Evolutionary conservation across 2,888 invertebrate species (phyloP).

Genomic region (Chydorus sphaericus): DNA sequence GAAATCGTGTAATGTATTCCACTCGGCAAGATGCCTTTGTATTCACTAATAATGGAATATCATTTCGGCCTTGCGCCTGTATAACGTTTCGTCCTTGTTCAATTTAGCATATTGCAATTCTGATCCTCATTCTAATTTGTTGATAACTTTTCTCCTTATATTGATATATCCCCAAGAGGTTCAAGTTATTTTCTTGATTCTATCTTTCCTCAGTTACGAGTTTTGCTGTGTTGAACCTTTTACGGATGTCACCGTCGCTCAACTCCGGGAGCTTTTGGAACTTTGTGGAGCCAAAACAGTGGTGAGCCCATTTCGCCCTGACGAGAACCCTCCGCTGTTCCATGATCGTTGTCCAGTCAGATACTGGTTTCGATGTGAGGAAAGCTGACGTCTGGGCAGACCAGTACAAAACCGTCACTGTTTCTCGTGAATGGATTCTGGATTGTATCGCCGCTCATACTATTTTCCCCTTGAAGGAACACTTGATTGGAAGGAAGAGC

Average conservation of each 20-base stretch:
- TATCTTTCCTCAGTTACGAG: conserved; percentile 13
- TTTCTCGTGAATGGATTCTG: conserved; percentile 18
- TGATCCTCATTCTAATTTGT: too few relatives aligned
- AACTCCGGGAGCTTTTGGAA: conserved; percentile 16
- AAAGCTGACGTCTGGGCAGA: conserved; percentile 3
- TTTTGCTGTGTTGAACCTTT: conserved; percentile 18
- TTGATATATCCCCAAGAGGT: too few relatives aligned
- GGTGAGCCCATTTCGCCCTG: conserved; percentile 3
- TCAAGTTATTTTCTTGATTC: too few relatives aligned
- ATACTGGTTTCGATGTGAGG: not conserved
- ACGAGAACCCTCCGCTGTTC: not conserved
- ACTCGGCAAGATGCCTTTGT: too few relatives aligned
- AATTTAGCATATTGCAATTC: too few relatives aligned
- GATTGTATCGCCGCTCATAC: conserved; percentile 18
- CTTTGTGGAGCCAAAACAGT: conserved; percentile 15
- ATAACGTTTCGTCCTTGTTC: too few relatives aligned
- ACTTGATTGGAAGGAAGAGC: conserved; percentile 17
- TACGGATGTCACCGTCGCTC: conserved; percentile 16
- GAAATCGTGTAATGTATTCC: too few relatives aligned
- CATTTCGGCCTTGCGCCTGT: too few relatives aligned
- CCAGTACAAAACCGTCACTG: not conserved
- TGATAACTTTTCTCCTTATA: too few relatives aligned
- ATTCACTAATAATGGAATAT: too few relatives aligned
- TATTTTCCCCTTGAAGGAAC: conserved; percentile 15
- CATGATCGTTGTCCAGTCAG: conserved; percentile 15